Base-by-base conservation (phyloP, 2,888 invertebrate species). In the Formica aserva region DNA sequence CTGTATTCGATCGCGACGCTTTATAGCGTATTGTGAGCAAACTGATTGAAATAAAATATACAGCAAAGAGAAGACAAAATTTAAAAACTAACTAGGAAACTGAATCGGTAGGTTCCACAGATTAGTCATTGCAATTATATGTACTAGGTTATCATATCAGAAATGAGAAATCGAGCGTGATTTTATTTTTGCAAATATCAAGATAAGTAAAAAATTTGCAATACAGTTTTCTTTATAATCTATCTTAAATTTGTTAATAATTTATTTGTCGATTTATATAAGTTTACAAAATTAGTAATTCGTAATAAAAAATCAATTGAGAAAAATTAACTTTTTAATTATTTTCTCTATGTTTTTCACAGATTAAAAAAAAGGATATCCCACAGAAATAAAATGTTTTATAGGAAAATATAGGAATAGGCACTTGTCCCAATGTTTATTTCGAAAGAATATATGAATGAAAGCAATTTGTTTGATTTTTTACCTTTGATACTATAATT, bases 231-330 rank as follows among this genome's bases (percentile, higher is more conserved):
- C 29, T 74, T 22, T 13, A 29, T 4, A 32, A 41, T 45, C 0
- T 22, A 32, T 15, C 18, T 8, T 62, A 62, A 45, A 22, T 1
- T 22, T 22, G 3, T 45, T 45, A 35, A 63, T 9, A 6, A 38
- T 76, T 52, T 52, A 26, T 76, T 57, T 55, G 38, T 69, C 55
- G 38, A 55, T 52, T 77, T n/a, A 67, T 26, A n/a, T 66, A 13
- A 52, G n/a, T 52, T 52, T 52, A 48, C 18, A 18, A 6, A 52
- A 52, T 52, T 52, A 52, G 8, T n/a, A 52, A 52, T n/a, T n/a
- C 1, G 52, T 48, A n/a, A n/a, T 52, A 52, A 52, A 35, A 35
- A 52, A 45, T 45, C 4, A 18, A 52, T 52, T n/a, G 2, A 52
- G 9, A 52, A 52, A 52, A 52, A 52, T n/a, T 8, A n/a, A n/a